Evolutionary conservation across 2,888 invertebrate genomes (phyloP).

Genomic region (Drosophila lutescens): DNA sequence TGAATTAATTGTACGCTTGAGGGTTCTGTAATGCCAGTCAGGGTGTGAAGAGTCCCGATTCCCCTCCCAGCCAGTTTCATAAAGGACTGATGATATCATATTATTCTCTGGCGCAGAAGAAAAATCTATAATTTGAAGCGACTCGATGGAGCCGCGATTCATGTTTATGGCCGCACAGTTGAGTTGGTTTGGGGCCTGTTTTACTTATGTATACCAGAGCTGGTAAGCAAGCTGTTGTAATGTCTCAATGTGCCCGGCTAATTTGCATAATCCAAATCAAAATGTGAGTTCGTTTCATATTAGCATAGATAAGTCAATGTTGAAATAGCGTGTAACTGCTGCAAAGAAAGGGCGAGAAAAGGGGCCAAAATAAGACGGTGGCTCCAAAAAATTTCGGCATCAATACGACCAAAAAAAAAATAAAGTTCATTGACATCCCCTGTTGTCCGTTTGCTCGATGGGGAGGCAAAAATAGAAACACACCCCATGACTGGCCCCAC

Average conservation of each 20-base stretch:
- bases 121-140: constrained; percentile 41
- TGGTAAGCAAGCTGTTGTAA: constrained; percentile 4
- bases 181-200: constrained; percentile 7
- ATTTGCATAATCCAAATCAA: constrained; percentile 35
- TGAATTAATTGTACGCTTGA: neutral
- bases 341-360: too few relatives aligned
- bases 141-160: constrained; percentile 38
- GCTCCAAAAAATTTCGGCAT: constrained; percentile 8
- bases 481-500: constrained; percentile 15
- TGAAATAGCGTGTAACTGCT: constrained; percentile 6
- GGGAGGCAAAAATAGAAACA: constrained; percentile 20
- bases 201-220: constrained; percentile 30
- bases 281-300: constrained; percentile 23
- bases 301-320: constrained; percentile 17
- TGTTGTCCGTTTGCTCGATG: constrained; percentile 10
- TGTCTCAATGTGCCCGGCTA: constrained; percentile 10
- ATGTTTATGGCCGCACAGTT: constrained; percentile 19
- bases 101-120: constrained; percentile 1
- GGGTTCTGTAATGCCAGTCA: neutral
- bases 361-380: neutral
- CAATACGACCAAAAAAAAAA: constrained; percentile 28
- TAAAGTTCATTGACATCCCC: constrained; percentile 61
- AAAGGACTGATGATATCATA: constrained; percentile 39
- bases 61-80: neutral
- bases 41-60: neutral